phyloP scores from a whole-genome alignment of 2,888 invertebrate genomes.

The Aphelenchoides bicaudatus region DNA sequence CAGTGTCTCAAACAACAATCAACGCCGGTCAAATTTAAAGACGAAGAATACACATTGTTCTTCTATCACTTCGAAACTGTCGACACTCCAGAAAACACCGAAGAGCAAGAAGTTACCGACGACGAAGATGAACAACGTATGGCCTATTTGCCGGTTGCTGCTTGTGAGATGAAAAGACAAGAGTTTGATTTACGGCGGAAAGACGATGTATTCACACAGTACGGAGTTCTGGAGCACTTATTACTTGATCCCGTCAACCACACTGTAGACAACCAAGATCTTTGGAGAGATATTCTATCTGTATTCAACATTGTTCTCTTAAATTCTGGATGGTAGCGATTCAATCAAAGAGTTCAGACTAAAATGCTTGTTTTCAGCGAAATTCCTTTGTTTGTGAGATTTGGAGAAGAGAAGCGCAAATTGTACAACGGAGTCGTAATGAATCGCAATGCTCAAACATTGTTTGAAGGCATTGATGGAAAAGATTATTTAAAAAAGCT shows the following conservation, averaged over 20 bases:
- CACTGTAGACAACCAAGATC: constrained; percentile 21
- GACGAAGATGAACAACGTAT: constrained; percentile 15
- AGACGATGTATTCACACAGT: constrained; percentile 14
- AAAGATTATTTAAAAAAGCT: constrained; percentile 76
- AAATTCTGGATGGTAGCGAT: constrained; percentile 25
- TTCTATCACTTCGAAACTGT: constrained; percentile 12
- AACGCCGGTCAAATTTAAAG: constrained; percentile 10
- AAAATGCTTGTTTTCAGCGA: constrained; percentile 64
- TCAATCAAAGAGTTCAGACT: not conserved
- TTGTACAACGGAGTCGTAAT: constrained; percentile 76
- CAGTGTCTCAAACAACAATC: constrained; percentile 12
- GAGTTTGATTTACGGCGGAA: constrained; percentile 8
- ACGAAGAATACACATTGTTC: not conserved
- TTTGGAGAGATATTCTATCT: constrained; percentile 29
- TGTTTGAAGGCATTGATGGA: constrained; percentile 83
- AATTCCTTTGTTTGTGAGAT: constrained; percentile 81
- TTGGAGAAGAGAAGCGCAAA: constrained; percentile 76
- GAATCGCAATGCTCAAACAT: constrained; percentile 73
- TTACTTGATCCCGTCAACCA: not conserved
- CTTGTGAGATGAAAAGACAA: constrained; percentile 5
- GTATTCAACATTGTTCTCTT: constrained; percentile 27
- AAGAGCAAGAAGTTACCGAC: constrained; percentile 6
- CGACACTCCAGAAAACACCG: constrained; percentile 1
- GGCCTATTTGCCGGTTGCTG: constrained; percentile 14
- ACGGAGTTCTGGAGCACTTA: constrained; percentile 16